These are phyloP conservation scores for Caenorhabditis afra DNA, from an alignment of 2,888 invertebrate species.

Conservation along the genomic window DNA sequence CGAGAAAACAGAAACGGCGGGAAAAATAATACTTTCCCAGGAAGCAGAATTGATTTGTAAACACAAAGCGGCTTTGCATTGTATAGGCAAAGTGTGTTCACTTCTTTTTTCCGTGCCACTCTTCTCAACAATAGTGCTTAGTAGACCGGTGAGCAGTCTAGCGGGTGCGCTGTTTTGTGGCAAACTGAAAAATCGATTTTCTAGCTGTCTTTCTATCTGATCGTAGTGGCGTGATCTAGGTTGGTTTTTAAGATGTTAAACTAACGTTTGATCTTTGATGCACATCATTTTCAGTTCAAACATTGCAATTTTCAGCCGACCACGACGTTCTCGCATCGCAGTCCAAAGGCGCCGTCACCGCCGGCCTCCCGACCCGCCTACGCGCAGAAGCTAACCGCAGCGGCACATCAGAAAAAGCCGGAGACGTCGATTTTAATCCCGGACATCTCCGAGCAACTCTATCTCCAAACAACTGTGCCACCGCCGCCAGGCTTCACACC, in stretches of 20 bases:
- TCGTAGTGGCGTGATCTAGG: too few relatives aligned
- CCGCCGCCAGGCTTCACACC: slow-evolving; percentile 55
- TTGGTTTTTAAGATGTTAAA: too few relatives aligned
- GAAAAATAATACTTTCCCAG: slow-evolving; percentile 8
- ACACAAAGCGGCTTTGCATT: background rate
- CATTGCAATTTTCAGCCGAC: slow-evolving; percentile 52
- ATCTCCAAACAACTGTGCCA: slow-evolving; percentile 31
- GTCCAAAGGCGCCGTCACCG: slow-evolving; percentile 35
- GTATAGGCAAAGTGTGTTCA: background rate
- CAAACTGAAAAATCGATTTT: background rate
- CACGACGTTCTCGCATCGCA: slow-evolving; percentile 44
- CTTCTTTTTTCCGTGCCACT: background rate
- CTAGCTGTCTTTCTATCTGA: too few relatives aligned
- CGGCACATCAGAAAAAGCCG: slow-evolving; percentile 26
- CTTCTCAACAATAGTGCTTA: slow-evolving; percentile 14
- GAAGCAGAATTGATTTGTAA: background rate
- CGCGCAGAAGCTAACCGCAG: slow-evolving; percentile 52
- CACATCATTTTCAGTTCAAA: too few relatives aligned
- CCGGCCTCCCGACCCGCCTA: slow-evolving; percentile 53
- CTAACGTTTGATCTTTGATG: too few relatives aligned
- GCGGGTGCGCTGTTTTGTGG: background rate
- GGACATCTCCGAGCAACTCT: slow-evolving; percentile 36
- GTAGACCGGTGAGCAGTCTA: slow-evolving; percentile 4
- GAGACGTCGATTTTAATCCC: background rate
- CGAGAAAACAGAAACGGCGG: background rate